These are phyloP conservation scores for Tinamus guttatus DNA, from an alignment of 2,113 vertebrate genomes.

Conservation along the genomic window DNA sequence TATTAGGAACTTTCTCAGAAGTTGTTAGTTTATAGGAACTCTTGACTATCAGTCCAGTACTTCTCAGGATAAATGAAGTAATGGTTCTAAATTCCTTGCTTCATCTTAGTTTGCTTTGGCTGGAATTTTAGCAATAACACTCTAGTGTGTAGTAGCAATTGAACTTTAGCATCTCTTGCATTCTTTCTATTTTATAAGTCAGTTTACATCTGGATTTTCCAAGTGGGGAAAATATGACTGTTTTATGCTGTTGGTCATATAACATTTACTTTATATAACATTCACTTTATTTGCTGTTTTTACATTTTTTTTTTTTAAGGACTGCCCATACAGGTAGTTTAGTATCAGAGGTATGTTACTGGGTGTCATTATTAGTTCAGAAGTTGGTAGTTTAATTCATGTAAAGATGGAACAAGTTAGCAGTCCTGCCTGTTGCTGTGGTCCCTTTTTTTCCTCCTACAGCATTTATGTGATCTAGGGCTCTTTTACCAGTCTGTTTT, in stretches of 20 bases:
- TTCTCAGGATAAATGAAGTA: not conserved
- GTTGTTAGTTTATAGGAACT: not conserved
- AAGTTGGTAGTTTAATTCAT: not conserved
- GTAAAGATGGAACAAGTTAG: not conserved
- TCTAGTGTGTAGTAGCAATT: not conserved
- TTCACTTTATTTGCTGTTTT: constrained; percentile 3
- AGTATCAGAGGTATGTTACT: not conserved
- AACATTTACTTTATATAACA: too few relatives aligned
- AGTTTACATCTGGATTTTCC: not conserved
- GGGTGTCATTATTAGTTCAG: not conserved
- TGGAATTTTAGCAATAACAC: not conserved
- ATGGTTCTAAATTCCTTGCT: not conserved
- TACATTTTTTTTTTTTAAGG: not conserved
- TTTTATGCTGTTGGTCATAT: not conserved
- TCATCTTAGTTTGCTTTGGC: not conserved
- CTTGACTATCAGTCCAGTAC: not conserved
- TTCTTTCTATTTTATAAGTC: not conserved
- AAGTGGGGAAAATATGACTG: not conserved
- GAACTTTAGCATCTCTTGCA: not conserved
- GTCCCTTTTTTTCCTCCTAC: not conserved
- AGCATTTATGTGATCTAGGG: not conserved
- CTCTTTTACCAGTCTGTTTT: not conserved
- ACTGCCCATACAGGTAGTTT: not conserved
- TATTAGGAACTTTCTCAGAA: not conserved
- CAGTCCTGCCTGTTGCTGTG: not conserved